Evolutionary conservation across 2,888 invertebrate species (phyloP), one percentile per base, ranked within the genome.

Genomic region (Lordiphosa andalusiaca): DNA sequence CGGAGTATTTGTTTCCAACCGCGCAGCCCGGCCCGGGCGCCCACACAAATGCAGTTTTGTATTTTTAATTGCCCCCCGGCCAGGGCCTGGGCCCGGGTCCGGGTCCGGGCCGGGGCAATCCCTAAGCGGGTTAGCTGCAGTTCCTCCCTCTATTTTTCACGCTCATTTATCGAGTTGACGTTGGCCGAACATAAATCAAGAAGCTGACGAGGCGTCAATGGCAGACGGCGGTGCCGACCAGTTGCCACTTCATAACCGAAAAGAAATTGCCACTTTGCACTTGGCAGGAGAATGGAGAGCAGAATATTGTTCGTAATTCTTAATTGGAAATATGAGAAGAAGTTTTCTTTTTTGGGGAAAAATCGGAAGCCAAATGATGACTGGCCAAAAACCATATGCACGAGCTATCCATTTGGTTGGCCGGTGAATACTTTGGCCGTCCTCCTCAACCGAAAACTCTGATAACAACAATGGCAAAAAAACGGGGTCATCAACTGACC

Each of bases 51-150:
- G 66, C 57, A 51, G 49, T 25, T 67, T 70, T 67, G 69, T 78
- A 73, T 67, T 67, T 81, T 78, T 78, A 84, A 84, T 84, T 78
- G 78, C 77, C 81, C 63, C 69, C 66, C 70, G 63, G 65, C 49
- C 36, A 30, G 44, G 48, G 44, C 19, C 23, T 13, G 37, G 25
- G 38, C 38, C n/a, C n/a, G n/a, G n/a, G n/a, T n/a, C n/a, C n/a
- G n/a, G n/a, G n/a, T n/a, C n/a, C 21, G 23, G 19, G 23, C 6
- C 23, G 13, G 37, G 25, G 38, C 38, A 54, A 49, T 54, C 49
- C 62, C 62, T 39, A 19, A 10, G 44, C 35, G 65, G 48, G 44
- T 55, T 49, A 35, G 16, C 64, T 53, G 42, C 60, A 36, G 36
- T 49, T 39, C 12, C 19, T 47, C 35, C 19, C 44, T 38, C 36